Percentiles rank a stretch among this genome's conserved stretches.
Conservation (phyloP, 1,140 invertebrate genomes). For the Tetramorium parvispinum region DNA sequence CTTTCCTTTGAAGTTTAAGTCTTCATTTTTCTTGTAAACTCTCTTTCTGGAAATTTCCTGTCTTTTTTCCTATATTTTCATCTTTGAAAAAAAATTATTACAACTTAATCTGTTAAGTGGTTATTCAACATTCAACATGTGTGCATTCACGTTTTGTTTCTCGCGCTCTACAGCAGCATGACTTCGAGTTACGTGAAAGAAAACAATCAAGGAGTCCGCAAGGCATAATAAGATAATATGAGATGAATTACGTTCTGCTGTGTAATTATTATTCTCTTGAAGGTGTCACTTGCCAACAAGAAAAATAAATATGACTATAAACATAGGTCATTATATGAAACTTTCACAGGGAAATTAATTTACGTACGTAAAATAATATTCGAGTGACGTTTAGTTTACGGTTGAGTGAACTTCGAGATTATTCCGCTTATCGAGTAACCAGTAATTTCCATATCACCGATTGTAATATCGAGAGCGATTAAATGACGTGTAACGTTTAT, state of each 20-base stretch:
- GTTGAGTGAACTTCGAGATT: background rate
- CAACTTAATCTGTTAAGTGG: background rate
- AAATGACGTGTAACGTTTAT: background rate
- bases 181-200: slow-evolving; percentile 8
- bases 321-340: background rate
- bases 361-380: background rate
- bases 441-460: background rate
- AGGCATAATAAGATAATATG: slow-evolving; percentile 10
- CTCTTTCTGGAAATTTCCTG: background rate
- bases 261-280: slow-evolving; percentile 14
- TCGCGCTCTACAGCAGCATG: background rate
- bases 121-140: slow-evolving; percentile 15
- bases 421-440: background rate
- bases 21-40: background rate
- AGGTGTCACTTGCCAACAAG: background rate
- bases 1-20: background rate
- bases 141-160: background rate
- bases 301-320: background rate
- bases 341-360: background rate
- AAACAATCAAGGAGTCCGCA: background rate
- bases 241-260: slow-evolving; percentile 4
- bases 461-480: background rate
- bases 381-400: background rate
- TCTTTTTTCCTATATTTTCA: background rate
- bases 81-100: background rate